Evolutionary conservation across 2,797 vertebrate species (phyloP), one percentile per base, ranked within the genome.

Genomic region (Rhinophrynus dorsalis): DNA sequence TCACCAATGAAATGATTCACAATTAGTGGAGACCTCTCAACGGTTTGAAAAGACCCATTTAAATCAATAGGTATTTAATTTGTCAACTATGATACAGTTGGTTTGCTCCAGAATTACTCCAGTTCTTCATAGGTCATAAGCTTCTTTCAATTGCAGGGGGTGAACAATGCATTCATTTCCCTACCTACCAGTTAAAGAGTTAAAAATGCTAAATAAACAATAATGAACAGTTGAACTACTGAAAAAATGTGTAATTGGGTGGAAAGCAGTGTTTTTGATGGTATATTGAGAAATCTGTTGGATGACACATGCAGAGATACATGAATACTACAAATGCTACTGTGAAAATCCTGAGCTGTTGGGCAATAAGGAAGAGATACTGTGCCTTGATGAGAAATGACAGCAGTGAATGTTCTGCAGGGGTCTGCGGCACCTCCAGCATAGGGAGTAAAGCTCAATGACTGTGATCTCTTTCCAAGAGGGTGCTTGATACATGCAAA

Each of bases 241-340:
- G 29, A 30, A 30, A 30, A 30, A 30, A 27, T 37, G 23, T 23
- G 15, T n/a, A 38, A 42, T 35, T 11, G 26, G 38, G 58, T 20
- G 29, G 29, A 37, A 35, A 62, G 69, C 54, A 72, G 59, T 61
- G 66, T 54, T 44, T 72, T 52, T 50, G 61, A 38, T 26, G n/a
- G 20, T 40, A 38, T 17, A 64, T 56, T 32, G 60, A 50, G 33
- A 56, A 54, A 57, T 38, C n/a, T 61, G 26, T 55, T 50, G 30
- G 44, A 45, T 48, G 68, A 56, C 68, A 72, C 35, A 60, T 47
- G 68, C 59, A 50, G 26, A 65, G 56, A 70, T 52, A 48, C 45
- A 63, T 65, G 33, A 58, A 56, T 58, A 50, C 23, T 51, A 71
- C 60, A 26, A 29, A 17, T 17, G 26, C 40, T 52, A 26, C 44